Evolutionary conservation across 2,888 invertebrate species (phyloP).

Genomic region (Norana najaformis): DNA sequence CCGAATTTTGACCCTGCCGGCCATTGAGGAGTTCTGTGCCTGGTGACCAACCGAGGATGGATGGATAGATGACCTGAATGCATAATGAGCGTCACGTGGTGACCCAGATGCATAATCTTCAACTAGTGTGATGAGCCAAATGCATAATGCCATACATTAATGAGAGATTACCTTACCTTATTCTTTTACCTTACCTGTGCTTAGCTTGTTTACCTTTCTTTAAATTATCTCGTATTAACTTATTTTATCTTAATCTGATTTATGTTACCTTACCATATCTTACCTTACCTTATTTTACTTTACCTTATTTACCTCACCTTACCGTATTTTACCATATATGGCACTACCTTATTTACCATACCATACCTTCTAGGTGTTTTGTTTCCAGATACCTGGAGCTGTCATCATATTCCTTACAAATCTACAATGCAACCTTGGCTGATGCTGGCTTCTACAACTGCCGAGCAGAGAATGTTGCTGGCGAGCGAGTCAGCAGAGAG

Average conservation of each 20-base stretch:
- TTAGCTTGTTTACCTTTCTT: not conserved
- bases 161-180: not conserved
- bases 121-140: not conserved
- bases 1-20: not conserved
- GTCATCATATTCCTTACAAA: constrained; percentile 1
- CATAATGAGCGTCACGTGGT: not conserved
- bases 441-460: constrained; percentile 4
- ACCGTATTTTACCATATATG: no score
- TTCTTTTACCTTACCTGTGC: not conserved
- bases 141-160: not conserved
- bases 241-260: no score
- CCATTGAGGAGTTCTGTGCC: not conserved
- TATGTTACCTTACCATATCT: no score
- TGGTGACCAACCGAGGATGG: not conserved
- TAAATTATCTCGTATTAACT: not conserved
- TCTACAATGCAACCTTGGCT: not conserved
- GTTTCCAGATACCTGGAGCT: not conserved
- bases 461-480: not conserved
- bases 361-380: not conserved
- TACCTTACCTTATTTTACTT: no score
- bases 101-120: not conserved
- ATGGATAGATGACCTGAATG: not conserved
- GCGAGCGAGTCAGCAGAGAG: not conserved
- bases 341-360: no score
- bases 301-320: no score